Evolutionary conservation across 2,888 invertebrate species (phyloP).

Genomic region (Campaea margaritaria): DNA sequence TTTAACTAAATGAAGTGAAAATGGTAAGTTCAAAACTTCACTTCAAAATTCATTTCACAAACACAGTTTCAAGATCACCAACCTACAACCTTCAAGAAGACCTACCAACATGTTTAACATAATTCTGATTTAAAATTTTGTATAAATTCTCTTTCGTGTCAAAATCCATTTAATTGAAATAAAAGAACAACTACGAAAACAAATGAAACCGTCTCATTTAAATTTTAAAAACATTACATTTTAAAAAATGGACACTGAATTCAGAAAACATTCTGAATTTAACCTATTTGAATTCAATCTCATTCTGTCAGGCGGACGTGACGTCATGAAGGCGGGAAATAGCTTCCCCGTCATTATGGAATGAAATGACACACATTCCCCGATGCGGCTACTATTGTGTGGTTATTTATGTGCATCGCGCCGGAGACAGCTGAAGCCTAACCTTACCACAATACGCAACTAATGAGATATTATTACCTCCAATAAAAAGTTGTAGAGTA

Average conservation of each 20-base stretch:
- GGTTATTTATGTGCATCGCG: neutral
- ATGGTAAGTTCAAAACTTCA: neutral
- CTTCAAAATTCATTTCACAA: neutral
- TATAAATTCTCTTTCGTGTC: too few species aligned
- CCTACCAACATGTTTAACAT: too few species aligned
- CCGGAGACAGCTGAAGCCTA: neutral
- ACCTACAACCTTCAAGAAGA: too few species aligned
- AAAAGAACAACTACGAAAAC: too few species aligned
- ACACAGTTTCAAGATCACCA: too few species aligned
- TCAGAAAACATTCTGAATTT: too few species aligned
- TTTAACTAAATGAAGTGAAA: too few species aligned
- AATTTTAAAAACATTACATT: too few species aligned
- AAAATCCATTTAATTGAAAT: too few species aligned
- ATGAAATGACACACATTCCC: slow-evolving; percentile 34
- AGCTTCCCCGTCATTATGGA: slow-evolving; percentile 36
- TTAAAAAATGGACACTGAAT: too few species aligned
- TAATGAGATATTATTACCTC: neutral
- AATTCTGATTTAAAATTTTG: neutral
- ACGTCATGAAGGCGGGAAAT: slow-evolving; percentile 28
- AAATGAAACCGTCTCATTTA: too few species aligned
- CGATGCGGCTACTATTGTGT: slow-evolving; percentile 11
- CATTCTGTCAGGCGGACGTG: slow-evolving; percentile 17
- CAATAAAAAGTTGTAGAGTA: too few species aligned
- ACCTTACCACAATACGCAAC: neutral
- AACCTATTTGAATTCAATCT: neutral